Conservation (phyloP, 2,113 vertebrate genomes). For the Ancistrus triradiatus region DNA sequence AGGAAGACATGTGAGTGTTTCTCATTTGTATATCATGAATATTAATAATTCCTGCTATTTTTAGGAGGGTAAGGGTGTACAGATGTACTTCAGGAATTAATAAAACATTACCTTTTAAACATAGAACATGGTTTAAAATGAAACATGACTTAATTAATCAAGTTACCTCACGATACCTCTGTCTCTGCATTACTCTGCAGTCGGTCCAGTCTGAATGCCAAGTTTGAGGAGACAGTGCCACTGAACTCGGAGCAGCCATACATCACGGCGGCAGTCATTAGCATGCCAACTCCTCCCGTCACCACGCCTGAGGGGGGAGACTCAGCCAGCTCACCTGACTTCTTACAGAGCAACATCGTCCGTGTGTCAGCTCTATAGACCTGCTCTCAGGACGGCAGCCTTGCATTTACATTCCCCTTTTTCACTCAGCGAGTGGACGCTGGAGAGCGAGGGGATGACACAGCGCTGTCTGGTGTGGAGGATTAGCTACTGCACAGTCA, state of each 20-base stretch:
- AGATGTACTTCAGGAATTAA: no score
- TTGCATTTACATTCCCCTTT: background rate
- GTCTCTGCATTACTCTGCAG: conserved; percentile 73
- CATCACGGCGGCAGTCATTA: conserved; percentile 86
- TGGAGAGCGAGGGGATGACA: background rate
- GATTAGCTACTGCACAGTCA: conserved; percentile 18
- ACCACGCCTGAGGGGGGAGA: conserved; percentile 75
- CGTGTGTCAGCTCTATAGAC: conserved; percentile 90
- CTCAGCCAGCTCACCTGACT: conserved; percentile 72
- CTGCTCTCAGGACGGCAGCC: background rate
- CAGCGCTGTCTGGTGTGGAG: conserved; percentile 8
- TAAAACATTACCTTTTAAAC: no score
- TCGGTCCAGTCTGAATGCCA: conserved; percentile 91
- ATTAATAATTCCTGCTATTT: no score
- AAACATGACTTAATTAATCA: no score
- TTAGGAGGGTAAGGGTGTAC: no score
- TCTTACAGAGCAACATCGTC: conserved; percentile 84
- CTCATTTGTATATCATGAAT: no score
- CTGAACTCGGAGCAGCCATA: conserved; percentile 89
- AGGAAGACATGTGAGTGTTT: no score
- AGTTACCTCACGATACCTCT: no score
- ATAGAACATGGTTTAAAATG: no score
- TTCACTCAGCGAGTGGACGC: conserved; percentile 10
- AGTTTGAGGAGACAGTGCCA: conserved; percentile 85
- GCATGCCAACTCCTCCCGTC: conserved; percentile 79